Base-by-base conservation (phyloP, 92 coral and sea anemone genomes). In the Nematostella vectensis region DNA sequence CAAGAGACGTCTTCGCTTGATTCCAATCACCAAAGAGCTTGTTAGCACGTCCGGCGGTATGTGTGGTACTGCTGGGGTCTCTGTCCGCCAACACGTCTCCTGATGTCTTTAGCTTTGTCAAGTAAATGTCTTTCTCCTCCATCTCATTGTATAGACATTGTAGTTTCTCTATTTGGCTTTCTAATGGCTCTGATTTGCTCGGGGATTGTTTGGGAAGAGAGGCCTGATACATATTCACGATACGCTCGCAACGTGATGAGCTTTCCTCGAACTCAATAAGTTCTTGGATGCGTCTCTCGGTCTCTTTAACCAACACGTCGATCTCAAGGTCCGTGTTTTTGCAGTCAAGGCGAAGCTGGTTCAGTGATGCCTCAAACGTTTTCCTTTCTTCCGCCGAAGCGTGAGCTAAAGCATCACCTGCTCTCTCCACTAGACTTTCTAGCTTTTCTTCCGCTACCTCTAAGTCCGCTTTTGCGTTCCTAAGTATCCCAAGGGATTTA, bases 191-290 rank as follows among this genome's bases (percentile, higher is more conserved):
- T 31, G 62, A 83, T 2, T 88, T 77, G 64, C 66, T 67, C 4
- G 77, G 36, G 36, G 70, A 55, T 21, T 67, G 70, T 42, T 63
- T 71, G 11, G 95, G 95, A 11, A 62, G 37, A 13, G 88, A 88
- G 18, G 88, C 88, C 64, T 80, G 68, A 66, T 80, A 85, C 30
- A 85, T 80, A n/a, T 88, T 80, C 13, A 85, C 60, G 56, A 85
- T 68, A 51, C 81, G 75, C 20, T 76, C 78, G 23, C 83, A 85
- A 36, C 69, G 88, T 4, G 88, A 68, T 12, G 82, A 71, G 48
- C 75, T 84, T 62, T 80, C 75, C 10, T 85, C 81, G 31, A 80
- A 80, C 31, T 75, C 75, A 21, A 74, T 62, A 31, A 80, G 66
- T 25, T 85, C 84, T 1, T 62, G 63, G 11, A 76, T 70, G 4